These are phyloP conservation scores for Nesogale talazaci DNA, from an alignment of 2,113 vertebrate genomes.

Conservation along the genomic window DNA sequence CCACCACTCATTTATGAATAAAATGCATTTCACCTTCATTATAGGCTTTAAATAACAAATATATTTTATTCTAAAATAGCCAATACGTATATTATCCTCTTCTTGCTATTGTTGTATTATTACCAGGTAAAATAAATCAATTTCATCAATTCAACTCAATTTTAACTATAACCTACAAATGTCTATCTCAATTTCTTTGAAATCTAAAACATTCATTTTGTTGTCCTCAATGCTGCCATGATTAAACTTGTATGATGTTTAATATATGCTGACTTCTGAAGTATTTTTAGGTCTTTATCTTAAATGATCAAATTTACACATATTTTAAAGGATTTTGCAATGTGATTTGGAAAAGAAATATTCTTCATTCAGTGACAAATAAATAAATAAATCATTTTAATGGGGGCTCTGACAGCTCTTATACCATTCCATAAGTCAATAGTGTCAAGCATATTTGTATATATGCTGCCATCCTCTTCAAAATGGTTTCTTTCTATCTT, in stretches of 20 bases:
- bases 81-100: not conserved
- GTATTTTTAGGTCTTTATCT: conserved; percentile 34
- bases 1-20: no score
- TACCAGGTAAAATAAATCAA: conserved; percentile 41
- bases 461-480: no score
- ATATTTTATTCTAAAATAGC: not conserved
- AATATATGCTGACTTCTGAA: conserved; percentile 32
- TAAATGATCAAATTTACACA: conserved; percentile 3
- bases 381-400: no score
- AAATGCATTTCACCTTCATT: no score
- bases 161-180: conserved; percentile 18
- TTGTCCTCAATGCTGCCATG: not conserved
- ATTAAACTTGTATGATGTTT: conserved; percentile 24
- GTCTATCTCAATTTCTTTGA: conserved; percentile 35
- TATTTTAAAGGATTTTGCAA: conserved; percentile 14
- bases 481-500: no score
- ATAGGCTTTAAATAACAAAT: no score
- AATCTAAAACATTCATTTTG: conserved; percentile 47
- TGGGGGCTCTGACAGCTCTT: no score
- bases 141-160: conserved; percentile 8
- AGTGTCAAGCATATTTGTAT: no score
- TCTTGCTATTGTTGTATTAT: conserved; percentile 29
- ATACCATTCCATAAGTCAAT: no score
- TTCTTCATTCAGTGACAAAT: conserved; percentile 2
- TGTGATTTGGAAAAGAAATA: conserved; percentile 37